Evolutionary conservation across 2,888 invertebrate species (phyloP), one percentile per base, ranked within the genome.

Genomic region (Lasioglossum calceatum): DNA sequence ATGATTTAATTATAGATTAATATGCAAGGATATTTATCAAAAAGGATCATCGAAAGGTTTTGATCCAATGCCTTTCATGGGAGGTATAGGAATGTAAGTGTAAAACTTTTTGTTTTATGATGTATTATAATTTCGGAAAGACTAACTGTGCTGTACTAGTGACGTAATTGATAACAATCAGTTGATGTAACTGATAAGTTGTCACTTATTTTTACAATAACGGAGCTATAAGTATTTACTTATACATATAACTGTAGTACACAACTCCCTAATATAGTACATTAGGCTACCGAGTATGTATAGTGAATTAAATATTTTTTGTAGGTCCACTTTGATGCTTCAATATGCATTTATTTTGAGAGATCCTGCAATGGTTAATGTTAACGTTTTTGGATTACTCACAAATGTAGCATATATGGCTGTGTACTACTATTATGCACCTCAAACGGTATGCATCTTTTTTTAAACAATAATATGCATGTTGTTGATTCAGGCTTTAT

Each of bases 61-160:
- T 88, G 96, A 97, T 73, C 96, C 97, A 42, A 96, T 96, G 94
- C 97, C 98, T 0, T 98, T 98, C 95, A 93, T 97, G 70, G 98
- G 98, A 64, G 98, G 98, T 95, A 94, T 97, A 89, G 96, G 97
- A 86, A 96, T 98, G 98, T 98, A 95, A 97, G 97, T 97, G 81
- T 80, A 19, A 4, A 16, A 39, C 54, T 50, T 64, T 74, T 8
- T n/a, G 14, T 58, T 32, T 77, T 54, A 54, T 70, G 10, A n/a
- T 73, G 36, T 58, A 36, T 4, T 27, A 36, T 16, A 61, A n/a
- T 7, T 61, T 32, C 8, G 8, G 4, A 7, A 58, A 58, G 19
- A 32, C 64, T 32, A 14, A 23, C 32, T 67, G 36, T 76, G 12
- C 8, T 64, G 5, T 32, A 54, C 2, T 67, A 58, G 0, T 2